These are phyloP conservation scores for Cherax destructor DNA, from an alignment of 1,140 invertebrate species.

Conservation along the genomic window DNA sequence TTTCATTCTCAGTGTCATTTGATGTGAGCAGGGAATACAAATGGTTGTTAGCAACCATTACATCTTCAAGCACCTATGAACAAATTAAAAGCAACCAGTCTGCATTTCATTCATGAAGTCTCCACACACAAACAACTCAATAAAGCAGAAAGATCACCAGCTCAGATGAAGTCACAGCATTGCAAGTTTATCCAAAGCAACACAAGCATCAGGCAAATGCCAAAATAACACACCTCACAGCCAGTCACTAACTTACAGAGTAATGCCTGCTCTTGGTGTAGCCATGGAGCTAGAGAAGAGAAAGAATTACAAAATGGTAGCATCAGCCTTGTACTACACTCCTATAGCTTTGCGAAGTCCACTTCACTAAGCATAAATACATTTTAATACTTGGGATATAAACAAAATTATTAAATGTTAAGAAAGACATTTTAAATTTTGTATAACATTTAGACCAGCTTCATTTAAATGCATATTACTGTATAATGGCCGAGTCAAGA, in stretches of 20 bases:
- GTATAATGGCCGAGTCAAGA: neutral
- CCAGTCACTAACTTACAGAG: conserved; percentile 51
- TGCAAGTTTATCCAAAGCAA: neutral
- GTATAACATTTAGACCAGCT: neutral
- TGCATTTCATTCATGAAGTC: neutral
- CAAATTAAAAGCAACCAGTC: neutral
- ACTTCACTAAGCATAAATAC: neutral
- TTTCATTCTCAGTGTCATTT: neutral
- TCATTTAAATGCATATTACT: neutral
- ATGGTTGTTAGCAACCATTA: neutral
- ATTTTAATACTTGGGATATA: neutral
- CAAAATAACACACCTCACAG: conserved; percentile 10
- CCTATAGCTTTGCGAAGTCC: neutral
- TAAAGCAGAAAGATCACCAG: conserved; percentile 3
- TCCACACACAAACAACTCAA: neutral
- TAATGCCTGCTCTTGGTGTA: conserved; percentile 61
- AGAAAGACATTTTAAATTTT: neutral
- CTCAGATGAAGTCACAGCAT: neutral
- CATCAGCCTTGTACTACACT: neutral
- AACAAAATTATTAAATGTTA: neutral
- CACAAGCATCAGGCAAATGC: conserved; percentile 25
- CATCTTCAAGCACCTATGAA: neutral
- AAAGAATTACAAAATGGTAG: conserved; percentile 5
- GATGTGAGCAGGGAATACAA: neutral
- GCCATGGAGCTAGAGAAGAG: conserved; percentile 49